Evolutionary conservation across 1,140 invertebrate species (phyloP), one percentile per base, ranked within the genome.

Genomic region (Mercenaria mercenaria): DNA sequence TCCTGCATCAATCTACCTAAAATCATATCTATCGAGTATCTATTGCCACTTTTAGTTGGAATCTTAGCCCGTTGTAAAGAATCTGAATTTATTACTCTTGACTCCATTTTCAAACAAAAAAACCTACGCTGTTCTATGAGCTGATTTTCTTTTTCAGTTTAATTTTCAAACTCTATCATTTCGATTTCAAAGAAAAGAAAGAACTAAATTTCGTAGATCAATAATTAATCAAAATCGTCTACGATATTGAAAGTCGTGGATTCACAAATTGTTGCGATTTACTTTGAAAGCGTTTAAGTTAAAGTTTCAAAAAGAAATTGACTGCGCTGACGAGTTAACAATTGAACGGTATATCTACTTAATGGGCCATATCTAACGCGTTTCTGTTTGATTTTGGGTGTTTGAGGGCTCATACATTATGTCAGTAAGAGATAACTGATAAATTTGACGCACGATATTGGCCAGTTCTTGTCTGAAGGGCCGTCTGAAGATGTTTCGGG

Each of bases 21-120:
- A 47, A 88, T 88, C 86, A 88, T 88, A 47, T 88, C 86, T 64
- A 88, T 88, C 2, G 86, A 88, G 47, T 88, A 88, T n/a, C 26
- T 81, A 34, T 43, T 80, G 15, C 76, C 43, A 59, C 61, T 11
- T 52, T 69, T 74, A 2, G 83, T 11, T 29, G 69, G 15, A 8
- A 39, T 4, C 56, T 85, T 85, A 13, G 39, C 37, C 8, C 13
- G 32, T 56, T 52, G 47, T 6, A 13, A 29, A 52, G 4, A 10
- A 23, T 50, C 47, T 6, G 43, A 50, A 50, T 43, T 39, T 72
- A 18, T 72, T 41, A 26, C 2, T 39, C 4, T 29, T 20, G 47
- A 77, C 1, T 77, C 74, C 41, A 50, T 77, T 77, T 77, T 77
- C 4, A 50, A 18, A 77, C 23, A 13, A 32, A 77, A 77, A 39